Percentiles rank a stretch among this genome's conserved stretches.
phyloP scores from a whole-genome alignment of 2,797 vertebrate species.

The Acanthopagrus latus region DNA sequence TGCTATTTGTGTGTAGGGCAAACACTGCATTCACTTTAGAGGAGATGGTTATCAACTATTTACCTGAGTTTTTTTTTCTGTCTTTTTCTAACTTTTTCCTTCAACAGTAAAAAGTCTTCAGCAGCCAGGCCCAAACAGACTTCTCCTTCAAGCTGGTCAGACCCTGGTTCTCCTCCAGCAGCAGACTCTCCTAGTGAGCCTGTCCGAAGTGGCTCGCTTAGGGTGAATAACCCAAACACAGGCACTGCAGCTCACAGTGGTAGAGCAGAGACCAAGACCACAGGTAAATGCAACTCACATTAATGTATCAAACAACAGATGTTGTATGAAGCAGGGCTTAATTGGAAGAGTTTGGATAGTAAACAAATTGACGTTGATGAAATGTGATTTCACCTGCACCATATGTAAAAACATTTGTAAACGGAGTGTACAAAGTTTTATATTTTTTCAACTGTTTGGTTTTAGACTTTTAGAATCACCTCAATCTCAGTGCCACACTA shows the following conservation, averaged over 20 bases:
- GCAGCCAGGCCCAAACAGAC: conserved; percentile 49
- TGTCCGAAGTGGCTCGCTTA: conserved; percentile 45
- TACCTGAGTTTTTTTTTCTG: not conserved
- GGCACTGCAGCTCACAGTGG: conserved; percentile 34
- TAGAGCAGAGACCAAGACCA: conserved; percentile 51
- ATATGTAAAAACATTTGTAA: too few relatives aligned
- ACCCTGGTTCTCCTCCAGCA: conserved; percentile 53
- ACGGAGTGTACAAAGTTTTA: not conserved
- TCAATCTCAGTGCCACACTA: not conserved
- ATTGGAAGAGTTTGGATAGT: too few relatives aligned
- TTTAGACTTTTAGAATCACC: not conserved
- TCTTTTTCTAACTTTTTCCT: conserved; percentile 21
- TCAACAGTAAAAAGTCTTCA: conserved; percentile 72
- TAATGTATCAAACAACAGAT: not conserved
- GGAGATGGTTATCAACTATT: not conserved
- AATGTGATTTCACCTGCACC: too few relatives aligned
- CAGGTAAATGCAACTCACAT: conserved; percentile 64
- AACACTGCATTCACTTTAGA: not conserved
- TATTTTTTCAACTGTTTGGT: not conserved
- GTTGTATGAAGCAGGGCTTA: not conserved
- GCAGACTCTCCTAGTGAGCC: conserved; percentile 60
- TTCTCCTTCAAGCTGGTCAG: conserved; percentile 63
- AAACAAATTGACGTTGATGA: not conserved
- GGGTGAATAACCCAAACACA: conserved; percentile 40
- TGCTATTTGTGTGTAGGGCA: too few relatives aligned